Evolutionary conservation across 2,113 vertebrate species (phyloP).

Genomic region (Procavia capensis): DNA sequence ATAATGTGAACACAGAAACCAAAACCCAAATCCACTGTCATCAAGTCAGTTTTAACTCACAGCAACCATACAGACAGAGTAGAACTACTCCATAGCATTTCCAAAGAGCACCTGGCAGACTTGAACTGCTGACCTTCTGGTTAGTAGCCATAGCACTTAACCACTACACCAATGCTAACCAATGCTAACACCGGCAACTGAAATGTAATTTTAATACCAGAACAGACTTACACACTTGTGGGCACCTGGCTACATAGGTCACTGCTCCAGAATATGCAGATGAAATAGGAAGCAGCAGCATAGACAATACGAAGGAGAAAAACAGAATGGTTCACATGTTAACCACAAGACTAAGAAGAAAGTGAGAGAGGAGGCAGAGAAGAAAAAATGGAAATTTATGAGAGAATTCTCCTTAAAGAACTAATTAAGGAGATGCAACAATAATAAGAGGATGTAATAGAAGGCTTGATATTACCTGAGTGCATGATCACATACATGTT

Average conservation of each 20-base stretch:
- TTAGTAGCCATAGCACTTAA: no score
- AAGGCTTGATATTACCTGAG: slow-evolving; percentile 68
- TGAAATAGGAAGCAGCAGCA: neutral
- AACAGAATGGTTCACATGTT: neutral
- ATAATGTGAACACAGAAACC: no score
- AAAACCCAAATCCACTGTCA: no score
- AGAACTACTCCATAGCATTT: no score
- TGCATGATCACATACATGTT: slow-evolving; percentile 69
- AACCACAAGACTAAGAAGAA: neutral
- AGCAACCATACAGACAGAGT: no score
- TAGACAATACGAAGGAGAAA: neutral
- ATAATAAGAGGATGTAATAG: slow-evolving; percentile 49
- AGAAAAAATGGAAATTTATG: neutral
- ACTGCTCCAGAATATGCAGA: neutral
- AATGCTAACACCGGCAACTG: no score
- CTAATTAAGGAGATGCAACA: neutral
- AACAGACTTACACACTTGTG: neutral
- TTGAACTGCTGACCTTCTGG: no score
- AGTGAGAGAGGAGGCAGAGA: neutral
- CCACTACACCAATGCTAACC: no score
- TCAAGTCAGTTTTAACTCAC: no score
- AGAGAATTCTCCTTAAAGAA: slow-evolving; percentile 38
- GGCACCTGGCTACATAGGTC: neutral
- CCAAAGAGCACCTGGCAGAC: no score
- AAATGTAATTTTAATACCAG: neutral